A percentile compares a stretch with the other conserved stretches of the same genome.
Evolutionary conservation across 1,140 invertebrate genomes (phyloP).

Genomic region (Dufourea novaeangliae): DNA sequence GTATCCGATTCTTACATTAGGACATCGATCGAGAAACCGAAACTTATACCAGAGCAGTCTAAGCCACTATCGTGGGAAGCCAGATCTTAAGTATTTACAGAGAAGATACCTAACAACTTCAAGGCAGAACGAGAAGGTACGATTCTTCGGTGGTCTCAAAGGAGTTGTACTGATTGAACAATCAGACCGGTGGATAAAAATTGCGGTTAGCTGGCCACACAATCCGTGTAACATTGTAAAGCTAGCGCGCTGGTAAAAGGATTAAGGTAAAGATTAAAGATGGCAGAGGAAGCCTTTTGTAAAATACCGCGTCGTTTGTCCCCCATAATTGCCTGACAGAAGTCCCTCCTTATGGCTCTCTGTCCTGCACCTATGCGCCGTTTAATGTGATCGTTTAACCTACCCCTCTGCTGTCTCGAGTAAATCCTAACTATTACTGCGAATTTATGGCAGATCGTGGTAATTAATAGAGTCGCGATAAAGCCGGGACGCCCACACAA

Average conservation of each 20-base stretch:
- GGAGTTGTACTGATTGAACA: neutral
- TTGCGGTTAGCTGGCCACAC: neutral
- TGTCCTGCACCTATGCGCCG: constrained; percentile 37
- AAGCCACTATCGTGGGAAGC: constrained; percentile 40
- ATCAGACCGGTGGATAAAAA: neutral
- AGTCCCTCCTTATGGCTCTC: constrained; percentile 25
- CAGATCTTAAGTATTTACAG: constrained; percentile 52
- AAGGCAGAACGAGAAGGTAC: constrained; percentile 19
- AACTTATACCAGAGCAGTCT: constrained; percentile 35
- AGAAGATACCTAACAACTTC: constrained; percentile 11
- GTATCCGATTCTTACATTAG: constrained; percentile 4
- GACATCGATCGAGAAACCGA: constrained; percentile 4
- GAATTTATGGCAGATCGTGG: constrained; percentile 72
- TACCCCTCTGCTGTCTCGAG: constrained; percentile 48
- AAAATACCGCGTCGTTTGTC: constrained; percentile 21
- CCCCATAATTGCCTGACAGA: constrained; percentile 56
- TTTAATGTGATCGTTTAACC: constrained; percentile 56
- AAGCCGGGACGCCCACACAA: constrained; percentile 21
- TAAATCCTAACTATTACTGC: constrained; percentile 68
- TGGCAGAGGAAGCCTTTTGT: neutral
- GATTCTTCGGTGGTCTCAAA: constrained; percentile 36
- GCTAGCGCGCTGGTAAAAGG: neutral
- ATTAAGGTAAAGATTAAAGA: constrained; percentile 42
- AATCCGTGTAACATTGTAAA: neutral
- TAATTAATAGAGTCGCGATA: constrained; percentile 72